Evolutionary conservation across 2,113 vertebrate species (phyloP), one percentile per base, ranked within the genome.

Genomic region (Oreocharis arfaki): DNA sequence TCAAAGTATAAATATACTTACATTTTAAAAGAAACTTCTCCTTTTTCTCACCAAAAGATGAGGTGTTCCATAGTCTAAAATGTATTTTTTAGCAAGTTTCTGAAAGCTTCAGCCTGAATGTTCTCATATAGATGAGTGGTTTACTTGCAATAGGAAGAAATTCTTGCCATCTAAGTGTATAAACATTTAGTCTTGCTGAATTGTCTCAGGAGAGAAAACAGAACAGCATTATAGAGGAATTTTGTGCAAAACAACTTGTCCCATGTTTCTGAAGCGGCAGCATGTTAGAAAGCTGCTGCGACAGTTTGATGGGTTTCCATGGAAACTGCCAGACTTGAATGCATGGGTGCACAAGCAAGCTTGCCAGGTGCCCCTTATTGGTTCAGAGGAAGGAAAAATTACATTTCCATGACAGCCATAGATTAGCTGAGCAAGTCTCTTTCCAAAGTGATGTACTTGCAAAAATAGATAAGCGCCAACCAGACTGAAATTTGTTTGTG

Each of bases 391-490:
- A 95, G 93, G 82, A 91, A 96, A 97, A 97, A 97, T 97, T 93
- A 95, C 86, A 97, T 97, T 97, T 97, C 84, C 93, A 97, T 97
- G 96, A 97, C 96, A 97, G 96, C 93, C 94, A 97, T 79, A 97
- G 97, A 98, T 97, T 97, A 98, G 97, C 97, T 98, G 97, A 97
- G 97, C 92, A 96, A 97, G 94, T 82, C 85, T 83, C 86, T 97
- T 97, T 96, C 80, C 70, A 93, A 97, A 96, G 93, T 94, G 96
- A 97, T 97, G 95, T 70, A 95, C 90, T 98, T 97, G 94, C 94
- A 97, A 91, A 96, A 97, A 96, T 37, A 97, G 92, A 97, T 97
- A 97, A 97, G 87, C 42, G 0, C 64, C 67, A 19, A 95, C 90
- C 96, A 96, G 41, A 97, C 75, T 83, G 77, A 96, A 97, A 97